A percentile compares a stretch with the other conserved stretches of the same genome.
These are phyloP conservation scores for Drosophila burlai DNA, from an alignment of 1,140 invertebrate species.

Conservation along the genomic window DNA sequence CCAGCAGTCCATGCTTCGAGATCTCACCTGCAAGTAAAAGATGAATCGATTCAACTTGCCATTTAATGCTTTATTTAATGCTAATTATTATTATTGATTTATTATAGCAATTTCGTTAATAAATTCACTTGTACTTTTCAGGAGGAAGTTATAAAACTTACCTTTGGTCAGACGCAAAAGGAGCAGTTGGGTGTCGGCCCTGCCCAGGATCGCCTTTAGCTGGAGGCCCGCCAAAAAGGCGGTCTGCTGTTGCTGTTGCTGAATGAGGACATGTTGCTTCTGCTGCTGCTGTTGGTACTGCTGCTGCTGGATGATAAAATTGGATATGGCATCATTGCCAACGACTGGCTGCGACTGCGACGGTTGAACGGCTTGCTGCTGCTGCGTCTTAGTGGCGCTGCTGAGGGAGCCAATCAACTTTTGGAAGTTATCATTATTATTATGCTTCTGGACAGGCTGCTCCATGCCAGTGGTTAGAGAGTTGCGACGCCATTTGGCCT, in stretches of 20 bases:
- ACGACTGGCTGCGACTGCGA: constrained; percentile 27
- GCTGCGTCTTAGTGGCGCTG: constrained; percentile 45
- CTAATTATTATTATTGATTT: too few relatives aligned
- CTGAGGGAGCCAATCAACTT: constrained; percentile 74
- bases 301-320: constrained; percentile 77
- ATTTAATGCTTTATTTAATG: background rate
- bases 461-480: constrained; percentile 45
- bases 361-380: constrained; percentile 20
- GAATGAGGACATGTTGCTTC: constrained; percentile 73
- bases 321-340: constrained; percentile 71
- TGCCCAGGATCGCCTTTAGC: constrained; percentile 74
- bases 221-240: constrained; percentile 78
- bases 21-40: constrained; percentile 65
- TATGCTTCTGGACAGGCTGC: constrained; percentile 36
- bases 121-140: background rate
- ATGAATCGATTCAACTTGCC: background rate
- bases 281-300: constrained; percentile 78
- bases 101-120: background rate
- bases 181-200: constrained; percentile 74
- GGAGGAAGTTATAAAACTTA: constrained; percentile 8
- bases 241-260: constrained; percentile 79
- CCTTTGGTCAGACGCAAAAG: constrained; percentile 78
- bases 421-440: constrained; percentile 70
- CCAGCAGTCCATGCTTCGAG: constrained; percentile 76
- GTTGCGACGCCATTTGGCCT: constrained; percentile 82